Evolutionary conservation across 2,113 vertebrate species (phyloP), one percentile per base, ranked within the genome.

Genomic region (Zosterops hypoxanthus): DNA sequence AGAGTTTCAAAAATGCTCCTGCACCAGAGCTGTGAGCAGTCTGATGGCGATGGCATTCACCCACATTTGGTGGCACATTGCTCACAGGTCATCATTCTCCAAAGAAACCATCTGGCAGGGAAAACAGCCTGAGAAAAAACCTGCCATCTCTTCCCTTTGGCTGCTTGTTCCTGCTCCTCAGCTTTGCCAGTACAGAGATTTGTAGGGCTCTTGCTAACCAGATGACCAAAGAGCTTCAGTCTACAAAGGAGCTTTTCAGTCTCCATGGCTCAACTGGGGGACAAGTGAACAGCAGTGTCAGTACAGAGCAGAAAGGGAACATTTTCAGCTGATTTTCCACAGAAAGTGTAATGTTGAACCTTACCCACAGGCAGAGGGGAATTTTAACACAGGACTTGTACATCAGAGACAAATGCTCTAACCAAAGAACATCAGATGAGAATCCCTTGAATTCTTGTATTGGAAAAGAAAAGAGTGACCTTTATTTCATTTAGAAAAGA

Each of bases 41-140:
- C 44, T 36, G 36, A 46, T 72, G n/a, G 36, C 1, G 0, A n/a
- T 11, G 47, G 12, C 49, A 14, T 26, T 70, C 11, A 0, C 42
- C 39, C 8, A 12, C 36, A 1, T 44, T 82, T 56, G 39, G 24
- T 64, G 86, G 34, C 59, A 6, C 42, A 12, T 31, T 50, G 24
- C 63, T 87, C 57, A 12, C 31, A 26, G 78, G 46, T 78, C 87
- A 44, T 44, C 70, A 10, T 46, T 82, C 4, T 3, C 68, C 68
- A 72, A 41, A 47, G 12, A 47, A 76, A 23, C 60, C 21, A 7
- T 20, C 71, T 83, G 88, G 31, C 63, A 72, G 36, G 39, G 24
- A 73, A 82, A 21, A 25, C 66, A 66, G 31, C 21, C 75, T 64
- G n/a, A 24, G 66, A 20, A 81, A 71, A 77, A 39, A 4, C 6